phyloP scores from a whole-genome alignment of 1,140 invertebrate genomes.

The Eumaeus atala region DNA sequence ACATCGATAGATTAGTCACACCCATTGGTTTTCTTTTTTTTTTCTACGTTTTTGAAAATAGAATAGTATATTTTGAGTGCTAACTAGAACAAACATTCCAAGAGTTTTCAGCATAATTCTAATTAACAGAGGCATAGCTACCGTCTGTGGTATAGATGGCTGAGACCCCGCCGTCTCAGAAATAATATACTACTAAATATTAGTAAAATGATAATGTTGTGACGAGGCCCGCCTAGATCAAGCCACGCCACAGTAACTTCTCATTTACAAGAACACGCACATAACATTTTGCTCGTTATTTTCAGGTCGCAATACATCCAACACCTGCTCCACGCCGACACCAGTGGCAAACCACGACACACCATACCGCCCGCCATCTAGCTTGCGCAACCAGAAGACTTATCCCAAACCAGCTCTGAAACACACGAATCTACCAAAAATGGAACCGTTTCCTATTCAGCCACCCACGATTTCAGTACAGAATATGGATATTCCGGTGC shows the following conservation, averaged over 20 bases:
- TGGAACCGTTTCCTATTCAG: constrained; percentile 66
- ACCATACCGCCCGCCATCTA: constrained; percentile 68
- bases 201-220: too few species aligned
- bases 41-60: background rate
- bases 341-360: constrained; percentile 72
- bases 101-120: too few species aligned
- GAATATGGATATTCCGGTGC: constrained; percentile 58
- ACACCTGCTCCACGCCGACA: constrained; percentile 58
- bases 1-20: background rate
- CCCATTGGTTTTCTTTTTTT: background rate
- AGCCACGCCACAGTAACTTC: too few species aligned
- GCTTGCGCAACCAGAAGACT: constrained; percentile 59
- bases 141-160: too few species aligned
- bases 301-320: constrained; percentile 73
- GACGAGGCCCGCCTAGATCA: too few species aligned
- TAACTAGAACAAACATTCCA: too few species aligned
- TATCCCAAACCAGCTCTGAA: constrained; percentile 69
- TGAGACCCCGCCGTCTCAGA: too few species aligned
- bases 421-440: constrained; percentile 63
- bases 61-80: too few species aligned
- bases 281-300: constrained; percentile 6
- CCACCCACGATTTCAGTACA: constrained; percentile 48
- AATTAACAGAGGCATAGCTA: too few species aligned
- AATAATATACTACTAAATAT: too few species aligned
- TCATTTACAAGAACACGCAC: too few species aligned